Base-by-base conservation (phyloP, 2,888 invertebrate species). In the Eucriotettix oculatus region DNA sequence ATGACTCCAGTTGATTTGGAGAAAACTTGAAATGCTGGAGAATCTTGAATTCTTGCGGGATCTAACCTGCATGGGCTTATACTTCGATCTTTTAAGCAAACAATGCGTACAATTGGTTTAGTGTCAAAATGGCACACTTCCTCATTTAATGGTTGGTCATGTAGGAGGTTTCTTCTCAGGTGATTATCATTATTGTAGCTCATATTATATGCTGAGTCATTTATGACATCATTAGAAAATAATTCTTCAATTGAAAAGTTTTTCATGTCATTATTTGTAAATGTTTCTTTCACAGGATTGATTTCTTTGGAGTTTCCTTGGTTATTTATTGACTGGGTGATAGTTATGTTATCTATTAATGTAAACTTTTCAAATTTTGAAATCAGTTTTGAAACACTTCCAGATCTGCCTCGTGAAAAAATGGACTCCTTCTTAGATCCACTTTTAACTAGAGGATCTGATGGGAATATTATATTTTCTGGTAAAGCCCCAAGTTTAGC, bases 321-420 rank as follows among this genome's bases (percentile, higher is more conserved):
- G 16, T 10, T 14, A 14, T 17, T 53, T 17, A 40, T 53, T 14
- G 53, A 53, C 12, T 17, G 53, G 10, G 29, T 29, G 7, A 29
- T 29, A 29, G 3, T 29, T 29, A 5, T 29, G 7, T 29, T 29
- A 29, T 29, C 29, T 29, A 9, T 48, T 12, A n/a, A 48, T 48
- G 17, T 48, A 12, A 63, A 52, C 56, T 43, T 56, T 54, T 61
- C 60, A 58, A 54, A 61, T 16, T 60, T 48, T n/a, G 58, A 60
- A 42, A 63, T 61, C 14, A 61, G 29, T 43, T 63, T 63, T 16
- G 58, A 60, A 40, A 63, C 61, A 54, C 61, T 61, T 16, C 60
- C 60, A 56, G 60, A 60, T 48, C 53, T 29, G 16, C 48, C 53
- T 14, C 63, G 56, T 17, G 53, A 55, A 29, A 43, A 57, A 52